Evolutionary conservation across 2,113 vertebrate genomes (phyloP).

Genomic region (Trichomycterus rosablanca): DNA sequence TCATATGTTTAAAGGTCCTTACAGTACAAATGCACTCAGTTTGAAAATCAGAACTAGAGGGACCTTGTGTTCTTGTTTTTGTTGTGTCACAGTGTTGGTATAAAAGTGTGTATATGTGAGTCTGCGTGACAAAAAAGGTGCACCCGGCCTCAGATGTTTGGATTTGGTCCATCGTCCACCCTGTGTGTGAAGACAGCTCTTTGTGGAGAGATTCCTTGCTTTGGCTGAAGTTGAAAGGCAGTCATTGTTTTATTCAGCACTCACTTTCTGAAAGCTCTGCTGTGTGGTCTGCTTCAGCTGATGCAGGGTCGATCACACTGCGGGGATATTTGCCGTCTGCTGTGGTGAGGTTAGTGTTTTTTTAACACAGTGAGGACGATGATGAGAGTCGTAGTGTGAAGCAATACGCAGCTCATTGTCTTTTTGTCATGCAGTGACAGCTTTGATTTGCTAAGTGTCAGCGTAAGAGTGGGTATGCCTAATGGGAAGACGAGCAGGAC

Average conservation of each 20-base stretch:
- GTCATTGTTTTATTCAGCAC: constrained; percentile 41
- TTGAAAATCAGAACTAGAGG: too few species aligned
- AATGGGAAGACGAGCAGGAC: not conserved
- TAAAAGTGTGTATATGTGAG: not conserved
- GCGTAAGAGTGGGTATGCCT: not conserved
- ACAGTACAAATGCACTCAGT: too few species aligned
- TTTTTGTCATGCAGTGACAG: constrained; percentile 10
- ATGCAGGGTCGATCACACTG: constrained; percentile 8
- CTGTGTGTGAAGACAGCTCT: constrained; percentile 39
- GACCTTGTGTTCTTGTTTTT: too few species aligned
- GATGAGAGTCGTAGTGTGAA: not conserved
- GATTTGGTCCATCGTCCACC: constrained; percentile 18
- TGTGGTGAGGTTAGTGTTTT: not conserved
- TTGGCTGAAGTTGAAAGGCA: constrained; percentile 42
- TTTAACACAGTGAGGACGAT: constrained; percentile 12
- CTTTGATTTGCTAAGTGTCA: constrained; percentile 3
- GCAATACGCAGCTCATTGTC: not conserved
- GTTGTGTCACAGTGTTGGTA: too few species aligned
- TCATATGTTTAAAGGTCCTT: too few species aligned
- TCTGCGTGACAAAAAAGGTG: not conserved
- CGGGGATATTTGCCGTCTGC: constrained; percentile 15
- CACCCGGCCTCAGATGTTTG: constrained; percentile 32
- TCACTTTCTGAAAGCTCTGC: constrained; percentile 42
- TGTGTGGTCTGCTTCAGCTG: constrained; percentile 43
- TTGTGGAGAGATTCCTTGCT: constrained; percentile 35